phyloP scores from a whole-genome alignment of 2,113 vertebrate genomes.

The Ictalurus punctatus region DNA sequence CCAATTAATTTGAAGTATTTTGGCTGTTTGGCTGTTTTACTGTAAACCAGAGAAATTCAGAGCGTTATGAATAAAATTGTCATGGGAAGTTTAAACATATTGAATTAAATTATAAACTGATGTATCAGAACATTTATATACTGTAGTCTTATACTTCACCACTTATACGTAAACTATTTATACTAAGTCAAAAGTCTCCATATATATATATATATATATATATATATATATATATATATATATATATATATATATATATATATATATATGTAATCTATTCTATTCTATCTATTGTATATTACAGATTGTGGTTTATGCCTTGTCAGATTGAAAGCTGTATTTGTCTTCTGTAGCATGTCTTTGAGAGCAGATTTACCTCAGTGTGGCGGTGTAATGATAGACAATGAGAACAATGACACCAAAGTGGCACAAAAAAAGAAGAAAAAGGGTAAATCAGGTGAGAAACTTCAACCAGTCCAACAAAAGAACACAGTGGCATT shows the following conservation, averaged over 20 bases:
- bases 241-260: too few species aligned
- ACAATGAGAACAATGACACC: constrained; percentile 66
- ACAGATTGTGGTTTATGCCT: neutral
- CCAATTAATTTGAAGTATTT: neutral
- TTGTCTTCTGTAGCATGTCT: constrained; percentile 63
- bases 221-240: too few species aligned
- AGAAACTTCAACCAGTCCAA: constrained; percentile 11
- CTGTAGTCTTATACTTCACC: too few species aligned
- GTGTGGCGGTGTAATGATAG: constrained; percentile 64
- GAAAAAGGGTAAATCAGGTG: constrained; percentile 66
- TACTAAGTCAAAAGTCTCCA: too few species aligned
- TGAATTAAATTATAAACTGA: too few species aligned
- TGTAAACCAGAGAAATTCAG: too few species aligned
- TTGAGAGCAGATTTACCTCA: constrained; percentile 63
- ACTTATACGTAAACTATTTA: too few species aligned
- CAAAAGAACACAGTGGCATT: neutral
- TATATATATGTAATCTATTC: neutral
- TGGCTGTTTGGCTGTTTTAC: too few species aligned
- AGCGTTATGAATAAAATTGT: too few species aligned
- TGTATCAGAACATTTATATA: too few species aligned
- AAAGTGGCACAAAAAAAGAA: constrained; percentile 59
- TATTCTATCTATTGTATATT: neutral
- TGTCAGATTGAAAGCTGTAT: constrained; percentile 40
- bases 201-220: too few species aligned
- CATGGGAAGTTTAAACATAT: too few species aligned